Base-by-base conservation (phyloP, 2,888 invertebrate species). In the Pterostichus niger region DNA sequence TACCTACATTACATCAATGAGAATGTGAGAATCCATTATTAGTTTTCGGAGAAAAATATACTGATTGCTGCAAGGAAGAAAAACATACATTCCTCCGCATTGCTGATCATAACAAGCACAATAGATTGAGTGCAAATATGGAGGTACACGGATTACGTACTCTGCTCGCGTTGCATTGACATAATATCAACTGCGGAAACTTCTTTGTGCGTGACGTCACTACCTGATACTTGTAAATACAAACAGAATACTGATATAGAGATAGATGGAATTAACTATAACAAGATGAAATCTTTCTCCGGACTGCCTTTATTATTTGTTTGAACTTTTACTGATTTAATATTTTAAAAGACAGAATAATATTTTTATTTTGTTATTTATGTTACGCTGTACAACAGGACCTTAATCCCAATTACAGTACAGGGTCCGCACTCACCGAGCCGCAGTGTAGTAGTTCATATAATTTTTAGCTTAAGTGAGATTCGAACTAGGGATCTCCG, bases 51-150 rank as follows among this genome's bases (percentile, higher is more conserved):
- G 11, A 49, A 49, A n/a, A 9, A 0, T 11, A 7, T 49, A 7
- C n/a, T 40, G 13, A 44, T 44, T 44, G 4, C 44, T 10, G 2
- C 49, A 5, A 10, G 11, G 13, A 10, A 49, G 6, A 11, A 49
- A 49, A 49, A 49, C 49, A 10, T 13, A n/a, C n/a, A 49, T 49
- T 49, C 49, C 49, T 49, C 5, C 13, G 49, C 49, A 44, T 49
- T 10, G n/a, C n/a, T n/a, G 49, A 49, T 49, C 49, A 49, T 49
- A 49, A 49, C 49, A 49, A 49, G 49, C 13, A 49, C 49, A 49
- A 49, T 49, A 49, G 49, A 49, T 49, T 49, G n/a, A 49, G 49
- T n/a, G 49, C 49, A 49, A 49, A 49, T 49, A 49, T 49, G 49
- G 49, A 11, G 13, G 13, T 13, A 49, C 40, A 13, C 49, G 49